Percentiles rank a stretch among this genome's conserved stretches.
Conservation (phyloP, 2,113 vertebrate genomes). For the Aegotheles bennettii region DNA sequence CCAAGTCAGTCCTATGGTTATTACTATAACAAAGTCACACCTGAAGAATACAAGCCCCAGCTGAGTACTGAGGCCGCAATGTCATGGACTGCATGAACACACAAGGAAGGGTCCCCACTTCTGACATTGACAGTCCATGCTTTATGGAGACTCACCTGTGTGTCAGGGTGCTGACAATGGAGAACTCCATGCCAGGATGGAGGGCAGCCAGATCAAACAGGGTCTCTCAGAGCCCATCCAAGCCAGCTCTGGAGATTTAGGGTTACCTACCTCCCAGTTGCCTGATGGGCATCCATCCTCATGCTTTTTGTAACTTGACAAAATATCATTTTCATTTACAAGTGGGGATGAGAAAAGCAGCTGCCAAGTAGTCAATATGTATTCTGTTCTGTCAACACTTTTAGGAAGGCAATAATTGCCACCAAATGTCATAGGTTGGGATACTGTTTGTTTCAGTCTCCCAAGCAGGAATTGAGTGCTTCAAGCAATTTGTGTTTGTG, state of each 20-base stretch:
- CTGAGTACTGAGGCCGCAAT: rapidly evolving
- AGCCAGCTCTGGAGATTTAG: neutral
- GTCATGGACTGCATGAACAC: rapidly evolving
- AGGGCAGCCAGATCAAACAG: neutral
- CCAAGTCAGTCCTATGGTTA: neutral
- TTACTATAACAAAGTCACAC: neutral
- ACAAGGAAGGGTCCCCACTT: no score
- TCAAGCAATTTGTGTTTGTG: neutral
- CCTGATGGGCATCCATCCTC: neutral
- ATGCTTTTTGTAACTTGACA: neutral
- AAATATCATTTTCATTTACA: neutral
- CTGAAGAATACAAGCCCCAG: neutral
- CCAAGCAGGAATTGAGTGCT: neutral
- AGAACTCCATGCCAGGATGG: rapidly evolving
- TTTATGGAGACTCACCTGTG: neutral
- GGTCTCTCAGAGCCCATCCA: neutral
- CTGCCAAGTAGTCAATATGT: neutral
- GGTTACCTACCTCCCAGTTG: no score
- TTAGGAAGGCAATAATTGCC: neutral
- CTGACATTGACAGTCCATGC: rapidly evolving
- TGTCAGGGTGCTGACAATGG: rapidly evolving
- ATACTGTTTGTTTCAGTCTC: neutral
- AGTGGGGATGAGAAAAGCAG: neutral
- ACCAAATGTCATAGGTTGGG: neutral
- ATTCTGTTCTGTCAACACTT: neutral